Evolutionary conservation across 2,113 vertebrate genomes (phyloP), one percentile per base, ranked within the genome.

Genomic region (Oryzias celebensis): DNA sequence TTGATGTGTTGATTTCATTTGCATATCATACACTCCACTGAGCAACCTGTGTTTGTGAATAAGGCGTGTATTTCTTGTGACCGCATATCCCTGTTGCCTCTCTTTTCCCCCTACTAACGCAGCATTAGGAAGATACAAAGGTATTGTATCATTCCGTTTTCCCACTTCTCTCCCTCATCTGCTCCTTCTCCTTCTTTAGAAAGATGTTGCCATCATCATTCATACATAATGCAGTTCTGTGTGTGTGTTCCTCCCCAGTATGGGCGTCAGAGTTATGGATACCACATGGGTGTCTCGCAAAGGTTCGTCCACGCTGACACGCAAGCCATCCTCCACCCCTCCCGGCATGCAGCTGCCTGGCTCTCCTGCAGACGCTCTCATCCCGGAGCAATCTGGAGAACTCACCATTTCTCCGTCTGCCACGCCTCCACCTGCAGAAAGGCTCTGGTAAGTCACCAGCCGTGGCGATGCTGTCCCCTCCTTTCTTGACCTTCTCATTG

Each of bases 91-190:
- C 69, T 86, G 87, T 70, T 78, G 63, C 85, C 72, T 81, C 69
- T 94, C 93, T 94, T 92, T 86, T 89, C 90, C 74, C 26, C 76
- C 53, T 87, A 89, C 77, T 85, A 89, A 94, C 72, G 96, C 97
- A 99, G 97, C 97, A 96, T 98, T 94, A 97, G 97, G 96, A 99
- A 99, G 94, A 98, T 99, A 85, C 97, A 99, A 96, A 99, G 97
- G 97, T 99, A 99, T 70, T 0, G 92, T 94, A 88, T 78, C 58
- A 31, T 81, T 61, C 59, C 68, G 28, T 73, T 75, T 52, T 62
- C 16, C 62, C 22, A 46, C 62, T 48, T 67, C 64, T 65, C 71
- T 61, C 58, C 71, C 36, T 36, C 60, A 18, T n/a, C 47, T 20
- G 7, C 18, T 44, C 45, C 17, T n/a, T 2, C 24, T 1, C 42